Conservation (phyloP, 1,140 invertebrate species). For the Lysiphlebus fabarum region DNA sequence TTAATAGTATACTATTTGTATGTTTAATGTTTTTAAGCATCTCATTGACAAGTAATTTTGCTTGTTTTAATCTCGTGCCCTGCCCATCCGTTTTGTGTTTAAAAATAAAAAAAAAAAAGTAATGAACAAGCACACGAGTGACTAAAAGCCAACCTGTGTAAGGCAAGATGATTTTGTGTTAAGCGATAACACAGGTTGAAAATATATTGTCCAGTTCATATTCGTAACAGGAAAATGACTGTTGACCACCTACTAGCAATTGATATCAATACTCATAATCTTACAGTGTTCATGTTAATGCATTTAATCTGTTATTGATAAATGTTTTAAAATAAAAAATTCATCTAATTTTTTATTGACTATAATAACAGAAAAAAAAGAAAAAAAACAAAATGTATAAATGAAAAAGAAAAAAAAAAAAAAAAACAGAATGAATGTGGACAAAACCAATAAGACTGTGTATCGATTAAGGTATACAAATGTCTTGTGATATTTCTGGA, state of each 20-base stretch:
- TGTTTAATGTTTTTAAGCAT: no score
- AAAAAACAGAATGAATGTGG: slow-evolving; percentile 1
- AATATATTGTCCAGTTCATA: slow-evolving; percentile 30
- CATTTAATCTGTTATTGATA: no score
- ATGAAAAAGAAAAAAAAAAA: neutral
- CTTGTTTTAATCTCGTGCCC: no score
- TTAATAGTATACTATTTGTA: no score
- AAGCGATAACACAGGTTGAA: slow-evolving; percentile 21
- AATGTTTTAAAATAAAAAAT: neutral
- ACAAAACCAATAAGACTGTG: slow-evolving; percentile 26
- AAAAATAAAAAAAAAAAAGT: slow-evolving; percentile 8
- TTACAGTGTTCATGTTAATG: no score
- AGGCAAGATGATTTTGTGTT: slow-evolving; percentile 16
- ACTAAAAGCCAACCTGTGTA: slow-evolving; percentile 41
- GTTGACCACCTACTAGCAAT: no score
- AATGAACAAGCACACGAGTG: slow-evolving; percentile 11
- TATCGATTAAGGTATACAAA: slow-evolving; percentile 24
- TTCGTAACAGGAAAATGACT: neutral
- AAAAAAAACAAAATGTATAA: neutral
- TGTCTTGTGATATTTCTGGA: slow-evolving; percentile 16
- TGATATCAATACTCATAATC: no score
- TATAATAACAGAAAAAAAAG: neutral
- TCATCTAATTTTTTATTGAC: slow-evolving; percentile 1
- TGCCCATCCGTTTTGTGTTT: neutral
- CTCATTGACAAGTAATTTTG: no score